phyloP scores from a whole-genome alignment of 2,888 invertebrate species.

The Epirrhoe tristata region DNA sequence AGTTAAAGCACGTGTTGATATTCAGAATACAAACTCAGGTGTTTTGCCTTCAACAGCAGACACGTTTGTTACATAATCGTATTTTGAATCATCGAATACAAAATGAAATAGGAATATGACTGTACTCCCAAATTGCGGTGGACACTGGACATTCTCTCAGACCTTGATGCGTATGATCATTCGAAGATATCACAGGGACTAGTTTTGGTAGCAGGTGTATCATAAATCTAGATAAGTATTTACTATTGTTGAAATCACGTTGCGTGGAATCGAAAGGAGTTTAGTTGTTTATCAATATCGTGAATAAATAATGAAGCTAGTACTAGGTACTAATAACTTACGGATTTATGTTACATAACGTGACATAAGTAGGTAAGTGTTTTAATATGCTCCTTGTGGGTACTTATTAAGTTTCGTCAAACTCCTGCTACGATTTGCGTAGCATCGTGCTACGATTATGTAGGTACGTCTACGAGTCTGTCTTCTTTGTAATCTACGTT shows the following conservation, averaged over 20 bases:
- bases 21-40: conserved; percentile 18
- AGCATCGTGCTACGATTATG: background rate
- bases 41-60: conserved; percentile 9
- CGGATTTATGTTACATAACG: too few relatives aligned
- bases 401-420: too few relatives aligned
- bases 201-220: too few relatives aligned
- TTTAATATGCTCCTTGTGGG: too few relatives aligned
- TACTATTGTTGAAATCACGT: background rate
- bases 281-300: background rate
- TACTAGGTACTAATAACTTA: background rate
- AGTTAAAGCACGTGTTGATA: conserved; percentile 24
- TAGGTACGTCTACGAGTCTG: background rate
- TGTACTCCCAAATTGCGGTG: too few relatives aligned
- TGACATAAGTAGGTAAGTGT: too few relatives aligned
- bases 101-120: too few relatives aligned
- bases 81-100: background rate
- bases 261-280: background rate
- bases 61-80: conserved; percentile 4
- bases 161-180: too few relatives aligned
- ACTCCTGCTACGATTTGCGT: background rate
- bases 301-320: background rate
- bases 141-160: too few relatives aligned
- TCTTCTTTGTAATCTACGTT: background rate
- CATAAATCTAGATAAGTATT: too few relatives aligned
- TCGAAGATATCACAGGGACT: too few relatives aligned